Base-by-base conservation (phyloP, 2,888 invertebrate genomes). In the Erebia aethiops region DNA sequence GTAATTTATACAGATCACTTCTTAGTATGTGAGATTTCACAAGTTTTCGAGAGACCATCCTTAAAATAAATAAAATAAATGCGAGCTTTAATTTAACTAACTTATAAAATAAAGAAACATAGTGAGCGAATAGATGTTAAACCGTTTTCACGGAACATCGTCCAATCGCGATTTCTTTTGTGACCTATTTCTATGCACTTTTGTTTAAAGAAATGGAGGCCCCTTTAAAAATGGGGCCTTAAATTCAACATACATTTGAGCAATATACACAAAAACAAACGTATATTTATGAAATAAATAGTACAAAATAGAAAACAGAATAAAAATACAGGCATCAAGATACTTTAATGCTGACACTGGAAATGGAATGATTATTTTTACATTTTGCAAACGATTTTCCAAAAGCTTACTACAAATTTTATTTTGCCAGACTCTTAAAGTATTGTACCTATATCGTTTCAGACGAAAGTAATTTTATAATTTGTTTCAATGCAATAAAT, bases 1-100 rank as follows among this genome's bases (percentile, higher is more conserved):
- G 21, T 46, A 61, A 61, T 61, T 49, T 62, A 46, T 62, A 62
- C 62, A 62, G 16, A 46, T 49, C 62, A 62, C 49, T 46, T 43
- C 16, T 18, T 43, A n/a, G 18, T 5, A 11, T 10, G 41, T 62
- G 62, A 43, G 46, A 49, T 62, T 49, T 43, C 62, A 62, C 46
- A 49, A 21, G 46, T 14, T 49, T 18, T 46, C 46, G 62, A 62
- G 49, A 60, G 60, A 16, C 60, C 10, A 60, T 49, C 11, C 43
- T 21, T 62, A 49, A 49, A 62, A 21, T 0, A 7, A 35, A 7
- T 14, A 21, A 62, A 62, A 49, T 62, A 62, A 62, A 62, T 62
- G 62, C 62, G 62, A 62, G 62, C 18, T 18, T 62, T 21, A 18
- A 21, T 46, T 49, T 16, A 18, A 21, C 62, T 62, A 62, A 49